Evolutionary conservation across 2,888 invertebrate species (phyloP), one percentile per base, ranked within the genome.

Genomic region (Hyposoter didymator): DNA sequence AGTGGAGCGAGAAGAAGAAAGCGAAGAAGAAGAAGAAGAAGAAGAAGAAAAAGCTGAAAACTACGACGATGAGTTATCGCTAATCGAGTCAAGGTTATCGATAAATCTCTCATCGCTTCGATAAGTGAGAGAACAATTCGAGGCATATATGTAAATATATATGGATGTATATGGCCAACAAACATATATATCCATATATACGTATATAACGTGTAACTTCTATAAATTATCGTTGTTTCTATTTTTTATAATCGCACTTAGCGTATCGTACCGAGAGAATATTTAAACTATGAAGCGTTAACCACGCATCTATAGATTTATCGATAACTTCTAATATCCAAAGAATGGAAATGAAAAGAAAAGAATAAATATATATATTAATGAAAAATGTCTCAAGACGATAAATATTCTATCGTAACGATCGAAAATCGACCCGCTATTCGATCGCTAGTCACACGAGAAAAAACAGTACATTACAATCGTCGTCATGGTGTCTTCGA

Each of bases 161-260:
- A 74, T 80, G 78, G 35, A 82, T 73, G 28, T 22, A 70, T 52
- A 72, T 52, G 19, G 10, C 8, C 2, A 43, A 67, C 6, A 69
- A n/a, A 32, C 28, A 84, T 72, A 78, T 82, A 78, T 84, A 76
- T 74, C 35, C 59, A 32, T 72, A 55, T 84, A 84, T 76, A 84
- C 78, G 67, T 82, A 79, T 81, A 74, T 78, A 67, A 28, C 82
- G 70, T 84, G 76, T 66, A 78, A 66, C 80, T 83, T 83, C 83
- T 83, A 85, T 83, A 85, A 85, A 85, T 85, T 85, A 85, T 83
- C 85, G 85, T 85, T 85, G 85, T 85, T 85, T 85, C 83, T 85
- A 85, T 85, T 85, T 85, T 85, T 85, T 85, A 85, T 85, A 85
- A 85, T 85, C 85, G 85, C 85, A 85, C 85, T 85, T 85, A 83